Evolutionary conservation across 2,888 invertebrate species (phyloP).

Genomic region (Prenolepis imparis): DNA sequence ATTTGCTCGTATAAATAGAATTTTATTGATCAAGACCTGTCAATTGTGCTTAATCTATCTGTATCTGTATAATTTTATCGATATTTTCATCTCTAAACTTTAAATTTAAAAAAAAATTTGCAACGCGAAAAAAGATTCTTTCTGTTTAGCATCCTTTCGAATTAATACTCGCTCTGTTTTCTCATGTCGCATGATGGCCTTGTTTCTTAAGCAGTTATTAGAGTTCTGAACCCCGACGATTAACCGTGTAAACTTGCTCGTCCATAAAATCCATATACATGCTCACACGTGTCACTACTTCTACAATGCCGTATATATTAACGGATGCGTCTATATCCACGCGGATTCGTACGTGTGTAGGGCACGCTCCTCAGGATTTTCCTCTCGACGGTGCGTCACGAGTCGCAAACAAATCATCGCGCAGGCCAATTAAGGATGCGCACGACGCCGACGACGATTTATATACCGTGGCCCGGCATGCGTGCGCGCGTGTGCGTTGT

Average conservation of each 20-base stretch:
- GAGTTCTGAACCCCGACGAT: constrained; percentile 11
- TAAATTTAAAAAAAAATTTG: constrained; percentile 1
- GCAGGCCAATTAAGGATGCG: constrained; percentile 74
- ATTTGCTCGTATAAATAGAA: neutral
- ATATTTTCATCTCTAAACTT: neutral
- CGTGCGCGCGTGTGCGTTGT: constrained; percentile 42
- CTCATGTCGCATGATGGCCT: neutral
- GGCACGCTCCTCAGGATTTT: constrained; percentile 43
- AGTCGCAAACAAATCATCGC: constrained; percentile 70
- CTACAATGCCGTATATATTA: constrained; percentile 10
- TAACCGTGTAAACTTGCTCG: neutral
- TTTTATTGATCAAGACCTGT: neutral
- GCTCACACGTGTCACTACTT: constrained; percentile 2
- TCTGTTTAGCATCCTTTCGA: neutral
- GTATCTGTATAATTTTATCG: no score
- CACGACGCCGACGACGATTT: constrained; percentile 73
- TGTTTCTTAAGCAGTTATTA: neutral
- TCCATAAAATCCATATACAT: constrained; percentile 12
- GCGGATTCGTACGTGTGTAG: neutral
- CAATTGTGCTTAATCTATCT: neutral
- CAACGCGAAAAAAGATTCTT: neutral
- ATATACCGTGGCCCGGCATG: constrained; percentile 54
- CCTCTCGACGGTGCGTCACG: constrained; percentile 64
- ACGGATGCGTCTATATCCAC: constrained; percentile 24
- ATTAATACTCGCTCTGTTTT: neutral